phyloP scores from a whole-genome alignment of 2,888 invertebrate species.

The Magallana nippona region DNA sequence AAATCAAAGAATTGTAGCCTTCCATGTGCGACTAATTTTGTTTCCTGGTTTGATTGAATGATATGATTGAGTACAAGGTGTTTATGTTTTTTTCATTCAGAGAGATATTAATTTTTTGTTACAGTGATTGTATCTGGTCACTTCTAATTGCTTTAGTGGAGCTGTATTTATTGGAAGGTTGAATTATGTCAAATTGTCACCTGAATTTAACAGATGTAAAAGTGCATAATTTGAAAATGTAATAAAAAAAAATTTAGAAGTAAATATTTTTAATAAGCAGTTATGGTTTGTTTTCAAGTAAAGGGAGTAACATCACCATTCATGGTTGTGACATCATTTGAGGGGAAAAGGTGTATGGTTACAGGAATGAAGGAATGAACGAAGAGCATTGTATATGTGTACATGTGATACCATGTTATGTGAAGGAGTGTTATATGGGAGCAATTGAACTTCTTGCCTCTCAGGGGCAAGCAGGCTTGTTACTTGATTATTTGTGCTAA shows the following conservation, averaged over 20 bases:
- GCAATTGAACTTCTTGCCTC: slow-evolving; percentile 26
- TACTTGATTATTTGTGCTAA: slow-evolving; percentile 13
- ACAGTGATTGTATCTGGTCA: neutral
- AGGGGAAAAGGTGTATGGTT: neutral
- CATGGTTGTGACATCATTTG: neutral
- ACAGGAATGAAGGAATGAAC: neutral
- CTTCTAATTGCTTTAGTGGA: slow-evolving; percentile 19
- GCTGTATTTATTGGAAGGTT: slow-evolving; percentile 3
- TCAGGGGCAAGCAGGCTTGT: slow-evolving; percentile 15
- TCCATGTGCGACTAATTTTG: neutral
- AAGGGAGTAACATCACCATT: neutral
- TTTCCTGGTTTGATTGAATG: neutral
- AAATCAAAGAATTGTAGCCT: neutral
- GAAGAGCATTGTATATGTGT: neutral
- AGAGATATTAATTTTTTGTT: neutral
- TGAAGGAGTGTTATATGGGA: neutral
- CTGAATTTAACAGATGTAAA: slow-evolving; percentile 15
- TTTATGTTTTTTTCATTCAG: slow-evolving; percentile 11
- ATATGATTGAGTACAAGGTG: neutral
- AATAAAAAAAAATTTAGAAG: slow-evolving; percentile 12
- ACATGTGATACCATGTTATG: neutral
- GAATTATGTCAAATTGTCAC: slow-evolving; percentile 1
- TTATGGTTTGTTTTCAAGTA: slow-evolving; percentile 2
- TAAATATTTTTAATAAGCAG: slow-evolving; percentile 31
- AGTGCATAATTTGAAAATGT: slow-evolving; percentile 27